Base-by-base conservation (phyloP, 1,140 invertebrate genomes). In the Drosophila lacertosa region DNA sequence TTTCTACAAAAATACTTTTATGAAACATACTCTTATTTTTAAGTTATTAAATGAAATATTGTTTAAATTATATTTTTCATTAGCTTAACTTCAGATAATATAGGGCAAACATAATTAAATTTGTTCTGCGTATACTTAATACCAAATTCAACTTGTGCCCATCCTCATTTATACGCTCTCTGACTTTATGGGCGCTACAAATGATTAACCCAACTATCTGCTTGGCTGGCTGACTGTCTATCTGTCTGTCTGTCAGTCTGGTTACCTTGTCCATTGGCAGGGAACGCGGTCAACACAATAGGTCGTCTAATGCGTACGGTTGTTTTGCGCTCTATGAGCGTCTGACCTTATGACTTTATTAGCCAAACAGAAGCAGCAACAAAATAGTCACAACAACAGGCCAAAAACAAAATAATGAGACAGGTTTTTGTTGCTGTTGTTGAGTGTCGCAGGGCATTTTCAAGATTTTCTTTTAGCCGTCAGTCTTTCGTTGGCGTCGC, bases 271-370 rank as follows among this genome's bases (percentile, higher is more conserved):
- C 65, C 59, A 32, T 40, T 48, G 57, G 66, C 32, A 63, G 13
- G 32, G 48, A 55, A 54, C 24, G 24, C 40, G 48, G 71, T 65
- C 33, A 63, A 59, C 48, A 70, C 48, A 70, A 51, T 63, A 51
- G 37, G 35, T 54, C 29, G 55, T 22, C 20, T 51, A 44, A 48
- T 53, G 33, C 39, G 35, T 67, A 42, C 40, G 35, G 3, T 59
- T 50, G 22, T 53, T 51, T 57, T 39, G 20, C 11, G 32, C 48
- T 47, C 42, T 32, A 53, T 51, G 22, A 39, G 40, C 67, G 81
- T 67, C 69, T 77, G 81, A 77, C 81, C 81, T 84, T 84, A 84
- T 77, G 80, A 84, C 80, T 86, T 84, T 86, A 86, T 86, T 82
- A 62, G 40, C 48, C 42, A 13, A 47, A 67, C 22, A 67, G n/a